phyloP scores from a whole-genome alignment of 2,113 vertebrate genomes.

The Hemichromis elongatus region DNA sequence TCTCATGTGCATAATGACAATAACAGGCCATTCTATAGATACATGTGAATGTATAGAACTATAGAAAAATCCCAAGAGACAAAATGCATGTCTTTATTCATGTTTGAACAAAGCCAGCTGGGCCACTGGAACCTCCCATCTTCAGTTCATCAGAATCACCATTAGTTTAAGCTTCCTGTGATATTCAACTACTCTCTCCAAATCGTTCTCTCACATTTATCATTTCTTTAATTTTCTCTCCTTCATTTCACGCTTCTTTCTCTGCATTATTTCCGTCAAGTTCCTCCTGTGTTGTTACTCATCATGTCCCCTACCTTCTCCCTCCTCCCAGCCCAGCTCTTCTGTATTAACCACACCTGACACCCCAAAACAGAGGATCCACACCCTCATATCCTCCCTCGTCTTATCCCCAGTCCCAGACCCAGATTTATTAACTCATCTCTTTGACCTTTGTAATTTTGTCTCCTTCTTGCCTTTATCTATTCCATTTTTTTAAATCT shows the following conservation, averaged over 20 bases:
- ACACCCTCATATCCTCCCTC: too few species aligned
- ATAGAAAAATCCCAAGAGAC: background rate
- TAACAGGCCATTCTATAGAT: fast-evolving
- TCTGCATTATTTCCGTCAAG: background rate
- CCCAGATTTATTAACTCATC: background rate
- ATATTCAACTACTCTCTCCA: background rate
- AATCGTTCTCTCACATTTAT: background rate
- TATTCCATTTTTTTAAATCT: background rate
- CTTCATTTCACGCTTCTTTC: background rate
- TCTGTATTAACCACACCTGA: slow-evolving; percentile 31
- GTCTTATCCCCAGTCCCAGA: background rate
- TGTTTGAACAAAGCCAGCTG: background rate
- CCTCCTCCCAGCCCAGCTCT: background rate
- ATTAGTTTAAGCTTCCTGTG: slow-evolving; percentile 38
- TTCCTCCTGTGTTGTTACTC: background rate
- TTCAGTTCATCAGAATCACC: background rate
- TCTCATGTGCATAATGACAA: background rate
- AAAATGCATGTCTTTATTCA: background rate
- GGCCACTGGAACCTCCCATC: too few species aligned
- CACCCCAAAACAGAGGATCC: slow-evolving; percentile 7
- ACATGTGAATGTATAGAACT: background rate
- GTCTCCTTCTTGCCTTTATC: background rate
- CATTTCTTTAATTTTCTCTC: too few species aligned
- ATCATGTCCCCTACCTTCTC: slow-evolving; percentile 19
- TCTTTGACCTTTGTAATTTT: background rate